Percentiles rank a stretch among this genome's conserved stretches.
phyloP scores from a whole-genome alignment of 2,797 vertebrate genomes.

The Sebastes goodei region DNA sequence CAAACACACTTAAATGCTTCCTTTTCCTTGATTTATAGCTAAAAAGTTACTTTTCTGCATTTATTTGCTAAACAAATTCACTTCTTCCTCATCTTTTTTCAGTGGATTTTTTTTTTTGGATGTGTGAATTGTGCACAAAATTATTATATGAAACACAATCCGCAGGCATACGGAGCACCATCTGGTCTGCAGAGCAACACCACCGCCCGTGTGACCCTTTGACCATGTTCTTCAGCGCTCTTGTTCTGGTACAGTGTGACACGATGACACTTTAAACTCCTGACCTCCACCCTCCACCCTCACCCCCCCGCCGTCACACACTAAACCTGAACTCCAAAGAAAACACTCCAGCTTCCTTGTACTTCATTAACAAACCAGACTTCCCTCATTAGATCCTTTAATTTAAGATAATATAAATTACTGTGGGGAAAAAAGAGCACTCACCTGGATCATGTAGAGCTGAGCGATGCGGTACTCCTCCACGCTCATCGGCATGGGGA shows the following conservation, averaged over 20 bases:
- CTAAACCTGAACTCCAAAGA: background rate
- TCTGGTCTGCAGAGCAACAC: constrained; percentile 54
- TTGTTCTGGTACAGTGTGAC: constrained; percentile 15
- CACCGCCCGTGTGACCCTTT: constrained; percentile 33
- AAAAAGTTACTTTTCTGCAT: background rate
- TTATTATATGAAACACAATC: constrained; percentile 34
- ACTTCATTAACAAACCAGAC: background rate
- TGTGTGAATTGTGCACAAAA: constrained; percentile 24
- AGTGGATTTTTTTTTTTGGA: background rate
- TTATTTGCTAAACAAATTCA: background rate
- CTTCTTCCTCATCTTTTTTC: background rate
- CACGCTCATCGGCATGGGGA: constrained; percentile 97
- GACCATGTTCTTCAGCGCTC: constrained; percentile 9
- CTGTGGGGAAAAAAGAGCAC: constrained; percentile 80
- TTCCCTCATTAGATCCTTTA: background rate
- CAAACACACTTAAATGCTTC: background rate
- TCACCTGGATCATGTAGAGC: constrained; percentile 99
- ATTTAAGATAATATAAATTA: background rate
- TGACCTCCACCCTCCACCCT: background rate
- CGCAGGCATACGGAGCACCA: constrained; percentile 54
- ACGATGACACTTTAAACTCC: constrained; percentile 31
- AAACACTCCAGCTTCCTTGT: background rate
- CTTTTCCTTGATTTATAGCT: background rate
- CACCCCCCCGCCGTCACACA: background rate
- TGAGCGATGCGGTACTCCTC: constrained; percentile 99